Evolutionary conservation across 2,797 vertebrate genomes (phyloP), one percentile per base, ranked within the genome.

Genomic region (Melanotaenia boesemani): DNA sequence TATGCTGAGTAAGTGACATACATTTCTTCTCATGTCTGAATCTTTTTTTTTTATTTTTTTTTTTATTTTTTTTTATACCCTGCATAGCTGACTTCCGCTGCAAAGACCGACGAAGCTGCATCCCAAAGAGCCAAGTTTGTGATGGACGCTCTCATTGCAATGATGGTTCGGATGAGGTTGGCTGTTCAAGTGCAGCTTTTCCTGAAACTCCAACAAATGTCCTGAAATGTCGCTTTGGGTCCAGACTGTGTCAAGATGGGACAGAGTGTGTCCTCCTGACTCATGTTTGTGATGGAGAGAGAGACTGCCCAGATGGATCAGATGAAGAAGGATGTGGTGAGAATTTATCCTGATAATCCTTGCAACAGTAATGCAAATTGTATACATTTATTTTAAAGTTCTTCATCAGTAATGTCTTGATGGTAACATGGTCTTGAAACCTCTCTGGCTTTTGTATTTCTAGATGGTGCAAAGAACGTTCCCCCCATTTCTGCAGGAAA

Each of bases 271-370:
- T 97, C 7, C 76, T 91, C 9, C 77, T 60, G 8, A 93, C 91
- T 28, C 94, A 94, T 5, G 1, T 96, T 18, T 97, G 97, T 69
- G 95, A 92, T 12, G 89, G 89, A 94, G 94, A 96, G 59, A 76
- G 22, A 0, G 96, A 97, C 88, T 97, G 96, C 32, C 34, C 1
- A 0, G 97, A 97, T 41, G 95, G 95, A 41, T 97, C 96, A 0
- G 96, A 98, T 73, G 96, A 98, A 84, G 86, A 93, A 0, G 81
- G 73, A 20, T 97, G 96, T 39, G 79, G 79, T 76, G 72, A 91
- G 81, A 80, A 12, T 34, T 28, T 16, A 46, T 16, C 6, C 0
- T 18, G 1, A 20, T 1, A 5, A 34, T 7, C 7, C 7, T 39
- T 24, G 1, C 37, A 12, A 39, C 37, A 39, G 12, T 12, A 10